phyloP scores from a whole-genome alignment of 1,140 invertebrate species.

The Platyura marginata region DNA sequence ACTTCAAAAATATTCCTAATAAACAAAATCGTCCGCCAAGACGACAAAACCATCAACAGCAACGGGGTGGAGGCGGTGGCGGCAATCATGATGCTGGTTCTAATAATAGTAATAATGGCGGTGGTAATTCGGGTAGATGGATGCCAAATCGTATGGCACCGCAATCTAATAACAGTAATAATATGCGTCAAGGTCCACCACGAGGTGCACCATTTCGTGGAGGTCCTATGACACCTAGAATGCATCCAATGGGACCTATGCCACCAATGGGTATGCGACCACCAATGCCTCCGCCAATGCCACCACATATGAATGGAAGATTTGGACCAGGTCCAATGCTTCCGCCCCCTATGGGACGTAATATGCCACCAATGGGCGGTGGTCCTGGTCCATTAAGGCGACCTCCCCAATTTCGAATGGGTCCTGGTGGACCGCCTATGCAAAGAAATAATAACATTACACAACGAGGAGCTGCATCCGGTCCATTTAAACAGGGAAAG shows the following conservation, averaged over 20 bases:
- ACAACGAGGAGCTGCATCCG: background rate
- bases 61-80: background rate
- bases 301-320: background rate
- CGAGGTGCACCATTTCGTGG: background rate
- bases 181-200: background rate
- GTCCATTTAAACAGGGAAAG: background rate
- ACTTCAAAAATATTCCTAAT: background rate
- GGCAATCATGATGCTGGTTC: background rate
- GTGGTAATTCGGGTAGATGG: background rate
- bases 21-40: background rate
- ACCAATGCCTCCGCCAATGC: constrained; percentile 10
- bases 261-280: constrained; percentile 5
- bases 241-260: background rate
- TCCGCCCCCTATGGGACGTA: constrained; percentile 8
- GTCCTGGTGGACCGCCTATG: background rate
- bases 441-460: background rate
- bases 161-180: background rate
- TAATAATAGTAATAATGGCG: background rate
- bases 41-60: background rate
- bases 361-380: background rate
- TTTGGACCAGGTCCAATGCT: constrained; percentile 1
- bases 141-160: background rate
- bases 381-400: background rate
- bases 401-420: background rate
- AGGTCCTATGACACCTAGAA: background rate